phyloP scores from a whole-genome alignment of 2,113 vertebrate genomes.

The Thinocorus orbignyianus region DNA sequence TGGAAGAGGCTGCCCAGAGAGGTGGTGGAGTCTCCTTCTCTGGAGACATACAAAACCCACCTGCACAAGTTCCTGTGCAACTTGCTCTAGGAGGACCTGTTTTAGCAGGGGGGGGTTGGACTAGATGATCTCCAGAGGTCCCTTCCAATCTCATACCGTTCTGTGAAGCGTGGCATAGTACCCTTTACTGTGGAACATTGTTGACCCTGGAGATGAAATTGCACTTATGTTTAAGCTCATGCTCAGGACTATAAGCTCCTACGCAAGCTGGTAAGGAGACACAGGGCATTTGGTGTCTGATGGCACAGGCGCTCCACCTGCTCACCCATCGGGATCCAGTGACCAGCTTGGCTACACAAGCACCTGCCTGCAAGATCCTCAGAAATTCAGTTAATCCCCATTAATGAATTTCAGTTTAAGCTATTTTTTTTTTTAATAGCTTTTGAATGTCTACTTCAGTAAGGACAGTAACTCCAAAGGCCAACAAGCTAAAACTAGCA shows the following conservation, averaged over 20 bases:
- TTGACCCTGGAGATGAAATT: background rate
- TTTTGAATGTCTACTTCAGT: background rate
- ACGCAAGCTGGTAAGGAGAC: no score
- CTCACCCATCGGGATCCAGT: accelerated
- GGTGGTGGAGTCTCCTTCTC: no score
- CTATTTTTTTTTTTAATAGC: background rate
- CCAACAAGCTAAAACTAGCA: background rate
- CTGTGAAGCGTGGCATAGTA: background rate
- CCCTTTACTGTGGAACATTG: background rate
- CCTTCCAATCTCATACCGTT: no score
- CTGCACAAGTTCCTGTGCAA: no score
- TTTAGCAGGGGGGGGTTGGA: no score
- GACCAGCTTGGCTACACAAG: background rate
- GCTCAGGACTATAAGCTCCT: background rate
- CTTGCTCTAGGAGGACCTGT: no score
- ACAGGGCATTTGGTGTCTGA: no score
- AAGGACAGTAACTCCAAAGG: background rate
- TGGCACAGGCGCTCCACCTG: accelerated
- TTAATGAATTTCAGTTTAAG: background rate
- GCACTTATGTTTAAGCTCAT: background rate
- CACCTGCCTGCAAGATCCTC: no score
- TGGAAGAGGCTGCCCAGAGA: no score
- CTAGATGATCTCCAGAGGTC: no score
- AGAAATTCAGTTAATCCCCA: background rate
- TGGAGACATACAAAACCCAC: no score